Evolutionary conservation across 2,888 invertebrate species (phyloP).

Genomic region (Mantis religiosa): DNA sequence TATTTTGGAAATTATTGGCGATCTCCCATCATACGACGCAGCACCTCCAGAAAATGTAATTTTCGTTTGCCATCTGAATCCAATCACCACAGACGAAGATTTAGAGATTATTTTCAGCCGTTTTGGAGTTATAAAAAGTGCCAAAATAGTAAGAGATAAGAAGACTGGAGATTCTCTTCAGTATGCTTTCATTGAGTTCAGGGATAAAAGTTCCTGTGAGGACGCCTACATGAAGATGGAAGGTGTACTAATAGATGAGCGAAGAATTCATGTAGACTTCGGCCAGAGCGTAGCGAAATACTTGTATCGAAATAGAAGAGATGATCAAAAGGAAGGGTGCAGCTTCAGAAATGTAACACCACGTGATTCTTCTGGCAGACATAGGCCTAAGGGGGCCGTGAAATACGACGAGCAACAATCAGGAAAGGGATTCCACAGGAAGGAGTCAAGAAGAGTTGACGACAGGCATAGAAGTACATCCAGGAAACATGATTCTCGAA

Average conservation of each 20-base stretch:
- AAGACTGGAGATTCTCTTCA: conserved; percentile 92
- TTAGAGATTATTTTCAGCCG: conserved; percentile 96
- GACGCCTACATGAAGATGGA: conserved; percentile 99
- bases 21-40: conserved; percentile 94
- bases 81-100: conserved; percentile 95
- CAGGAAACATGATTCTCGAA: not conserved
- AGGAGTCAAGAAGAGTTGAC: not conserved
- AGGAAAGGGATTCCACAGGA: not conserved
- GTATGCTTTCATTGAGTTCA: conserved; percentile 98
- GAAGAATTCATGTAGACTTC: conserved; percentile 98
- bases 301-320: conserved; percentile 42
- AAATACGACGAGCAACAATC: not conserved
- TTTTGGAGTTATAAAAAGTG: conserved; percentile 86
- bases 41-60: conserved; percentile 98
- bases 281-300: conserved; percentile 86
- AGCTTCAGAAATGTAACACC: not conserved
- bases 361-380: not conserved
- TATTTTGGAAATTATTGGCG: conserved; percentile 96
- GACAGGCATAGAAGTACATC: not conserved
- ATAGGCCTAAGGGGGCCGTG: not conserved
- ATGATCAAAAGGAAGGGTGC: not conserved
- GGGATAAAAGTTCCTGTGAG: conserved; percentile 87
- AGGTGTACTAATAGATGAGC: conserved; percentile 97
- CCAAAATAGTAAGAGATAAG: conserved; percentile 94
- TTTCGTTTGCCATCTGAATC: conserved; percentile 98